Evolutionary conservation across 2,113 vertebrate genomes (phyloP).

Genomic region (Prolemur simus): DNA sequence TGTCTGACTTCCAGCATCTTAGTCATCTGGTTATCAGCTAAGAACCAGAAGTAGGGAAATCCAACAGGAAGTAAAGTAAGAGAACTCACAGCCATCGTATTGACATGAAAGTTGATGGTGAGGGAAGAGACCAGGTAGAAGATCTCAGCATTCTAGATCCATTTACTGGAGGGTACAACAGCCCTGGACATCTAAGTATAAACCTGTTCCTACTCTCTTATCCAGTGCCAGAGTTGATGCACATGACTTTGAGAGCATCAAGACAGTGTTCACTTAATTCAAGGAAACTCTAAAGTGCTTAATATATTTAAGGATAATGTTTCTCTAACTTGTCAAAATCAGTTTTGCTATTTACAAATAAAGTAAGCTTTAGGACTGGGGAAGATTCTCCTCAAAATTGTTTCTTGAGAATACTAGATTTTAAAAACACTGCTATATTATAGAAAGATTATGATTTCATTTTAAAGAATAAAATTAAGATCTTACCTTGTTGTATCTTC

Average conservation of each 20-base stretch:
- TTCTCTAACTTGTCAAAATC: background rate
- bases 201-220: background rate
- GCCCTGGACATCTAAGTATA: background rate
- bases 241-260: background rate
- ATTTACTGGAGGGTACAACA: background rate
- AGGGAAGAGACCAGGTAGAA: background rate
- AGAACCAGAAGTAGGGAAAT: background rate
- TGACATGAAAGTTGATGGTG: background rate
- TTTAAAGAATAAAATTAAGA: conserved; percentile 22
- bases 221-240: background rate
- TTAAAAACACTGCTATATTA: background rate
- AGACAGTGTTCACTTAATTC: background rate
- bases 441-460: background rate
- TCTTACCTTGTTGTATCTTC: background rate
- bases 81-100: background rate
- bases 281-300: background rate
- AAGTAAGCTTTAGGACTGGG: background rate
- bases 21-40: background rate
- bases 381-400: background rate
- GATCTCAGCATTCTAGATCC: background rate
- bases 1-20: background rate
- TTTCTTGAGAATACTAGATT: background rate
- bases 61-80: background rate
- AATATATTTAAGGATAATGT: background rate
- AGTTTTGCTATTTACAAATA: background rate